phyloP scores from a whole-genome alignment of 1,140 invertebrate species.

The Latrodectus geometricus region DNA sequence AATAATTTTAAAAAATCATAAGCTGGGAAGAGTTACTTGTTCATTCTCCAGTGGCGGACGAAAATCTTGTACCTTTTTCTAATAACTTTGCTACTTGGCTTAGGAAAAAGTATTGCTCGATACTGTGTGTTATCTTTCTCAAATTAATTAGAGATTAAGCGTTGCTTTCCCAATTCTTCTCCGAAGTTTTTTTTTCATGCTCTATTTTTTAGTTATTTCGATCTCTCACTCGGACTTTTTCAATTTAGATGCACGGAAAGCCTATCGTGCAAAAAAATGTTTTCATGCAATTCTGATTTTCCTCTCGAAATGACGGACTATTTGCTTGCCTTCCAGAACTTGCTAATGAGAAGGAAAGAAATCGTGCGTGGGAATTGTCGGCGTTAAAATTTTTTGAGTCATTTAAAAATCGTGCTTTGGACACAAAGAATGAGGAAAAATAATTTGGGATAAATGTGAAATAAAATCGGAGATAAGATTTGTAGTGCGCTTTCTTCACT shows the following conservation, averaged over 20 bases:
- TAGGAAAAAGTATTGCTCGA: slow-evolving; percentile 54
- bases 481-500: background rate
- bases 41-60: slow-evolving; percentile 17
- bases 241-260: slow-evolving; percentile 47
- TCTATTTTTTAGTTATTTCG: slow-evolving; percentile 48
- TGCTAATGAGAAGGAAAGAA: slow-evolving; percentile 60
- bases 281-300: slow-evolving; percentile 56
- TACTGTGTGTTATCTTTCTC: slow-evolving; percentile 62
- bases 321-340: slow-evolving; percentile 27
- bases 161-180: slow-evolving; percentile 20
- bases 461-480: background rate
- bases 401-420: slow-evolving; percentile 38
- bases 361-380: slow-evolving; percentile 21
- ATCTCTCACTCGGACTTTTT: slow-evolving; percentile 46
- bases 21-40: slow-evolving; percentile 25
- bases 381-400: slow-evolving; percentile 18
- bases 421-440: background rate
- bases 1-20: slow-evolving; percentile 20
- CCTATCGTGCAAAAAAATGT: slow-evolving; percentile 38
- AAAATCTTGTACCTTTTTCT: slow-evolving; percentile 60
- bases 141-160: slow-evolving; percentile 62
- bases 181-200: background rate
- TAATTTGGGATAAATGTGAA: background rate
- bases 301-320: slow-evolving; percentile 21
- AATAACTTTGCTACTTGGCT: slow-evolving; percentile 61